A percentile compares a stretch with the other conserved stretches of the same genome.
Conservation (phyloP, 2,888 invertebrate species). For the Ichneumoninae sp. region DNA sequence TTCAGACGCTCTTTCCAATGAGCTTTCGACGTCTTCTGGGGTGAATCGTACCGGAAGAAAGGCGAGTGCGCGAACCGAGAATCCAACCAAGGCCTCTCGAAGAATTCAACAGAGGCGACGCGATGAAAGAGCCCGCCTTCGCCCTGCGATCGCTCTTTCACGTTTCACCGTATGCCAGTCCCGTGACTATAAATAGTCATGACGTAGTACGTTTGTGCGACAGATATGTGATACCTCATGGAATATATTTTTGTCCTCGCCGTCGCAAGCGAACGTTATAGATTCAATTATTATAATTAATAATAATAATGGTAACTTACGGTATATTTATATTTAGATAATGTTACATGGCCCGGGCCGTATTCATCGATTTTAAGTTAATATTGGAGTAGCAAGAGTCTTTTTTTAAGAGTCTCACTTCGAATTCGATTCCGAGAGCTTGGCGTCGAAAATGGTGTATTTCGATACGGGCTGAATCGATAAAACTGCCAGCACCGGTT, state of each 20-base stretch:
- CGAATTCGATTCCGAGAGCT: neutral
- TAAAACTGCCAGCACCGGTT: neutral
- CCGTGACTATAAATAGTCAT: neutral
- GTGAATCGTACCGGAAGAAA: slow-evolving; percentile 37
- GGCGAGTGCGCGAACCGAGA: slow-evolving; percentile 13
- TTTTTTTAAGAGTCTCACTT: neutral
- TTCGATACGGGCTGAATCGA: slow-evolving; percentile 48
- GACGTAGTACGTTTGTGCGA: neutral
- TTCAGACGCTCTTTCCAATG: slow-evolving; percentile 27
- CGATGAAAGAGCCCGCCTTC: neutral
- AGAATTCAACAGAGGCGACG: slow-evolving; percentile 17
- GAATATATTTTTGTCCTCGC: neutral
- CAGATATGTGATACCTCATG: neutral
- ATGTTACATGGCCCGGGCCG: neutral
- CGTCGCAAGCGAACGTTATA: neutral
- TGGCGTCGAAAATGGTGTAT: slow-evolving; percentile 16
- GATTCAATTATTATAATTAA: neutral
- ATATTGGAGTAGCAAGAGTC: neutral
- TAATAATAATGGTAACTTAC: neutral
- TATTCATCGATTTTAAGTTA: neutral
- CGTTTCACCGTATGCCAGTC: neutral
- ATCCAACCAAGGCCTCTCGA: neutral
- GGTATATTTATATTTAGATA: neutral
- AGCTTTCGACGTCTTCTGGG: slow-evolving; percentile 21
- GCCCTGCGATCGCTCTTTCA: neutral